Percentiles rank a stretch among this genome's conserved stretches.
Conservation (phyloP, 2,888 invertebrate species). For the Agrotis ipsilon region DNA sequence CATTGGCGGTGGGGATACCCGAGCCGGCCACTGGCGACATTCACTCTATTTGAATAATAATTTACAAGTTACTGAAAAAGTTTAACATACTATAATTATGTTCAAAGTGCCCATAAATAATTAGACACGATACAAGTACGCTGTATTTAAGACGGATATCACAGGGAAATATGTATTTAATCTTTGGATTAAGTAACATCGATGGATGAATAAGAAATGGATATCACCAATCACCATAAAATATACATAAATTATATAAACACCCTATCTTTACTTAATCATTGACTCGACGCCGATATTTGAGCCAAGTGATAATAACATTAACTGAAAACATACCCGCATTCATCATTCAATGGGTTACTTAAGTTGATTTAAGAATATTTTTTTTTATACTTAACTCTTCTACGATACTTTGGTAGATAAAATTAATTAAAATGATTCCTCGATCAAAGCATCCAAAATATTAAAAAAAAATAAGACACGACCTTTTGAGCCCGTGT, state of each 20-base stretch:
- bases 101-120: background rate
- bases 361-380: conserved; percentile 68
- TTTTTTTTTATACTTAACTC: conserved; percentile 67
- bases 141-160: background rate
- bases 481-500: background rate
- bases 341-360: conserved; percentile 61
- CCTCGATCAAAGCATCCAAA: too few relatives aligned
- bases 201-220: too few relatives aligned
- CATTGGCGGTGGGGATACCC: conserved; percentile 40
- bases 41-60: conserved; percentile 42
- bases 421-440: conserved; percentile 28
- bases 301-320: background rate
- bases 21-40: conserved; percentile 41
- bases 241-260: too few relatives aligned
- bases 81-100: conserved; percentile 4
- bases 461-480: background rate
- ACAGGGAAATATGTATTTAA: background rate
- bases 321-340: conserved; percentile 25
- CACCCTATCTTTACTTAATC: too few relatives aligned
- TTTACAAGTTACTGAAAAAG: conserved; percentile 25
- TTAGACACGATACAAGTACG: background rate
- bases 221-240: too few relatives aligned
- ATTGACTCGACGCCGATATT: too few relatives aligned
- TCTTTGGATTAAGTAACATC: too few relatives aligned
- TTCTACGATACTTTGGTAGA: conserved; percentile 59